phyloP scores from a whole-genome alignment of 2,113 vertebrate species.

The Microcebus jonahi region DNA sequence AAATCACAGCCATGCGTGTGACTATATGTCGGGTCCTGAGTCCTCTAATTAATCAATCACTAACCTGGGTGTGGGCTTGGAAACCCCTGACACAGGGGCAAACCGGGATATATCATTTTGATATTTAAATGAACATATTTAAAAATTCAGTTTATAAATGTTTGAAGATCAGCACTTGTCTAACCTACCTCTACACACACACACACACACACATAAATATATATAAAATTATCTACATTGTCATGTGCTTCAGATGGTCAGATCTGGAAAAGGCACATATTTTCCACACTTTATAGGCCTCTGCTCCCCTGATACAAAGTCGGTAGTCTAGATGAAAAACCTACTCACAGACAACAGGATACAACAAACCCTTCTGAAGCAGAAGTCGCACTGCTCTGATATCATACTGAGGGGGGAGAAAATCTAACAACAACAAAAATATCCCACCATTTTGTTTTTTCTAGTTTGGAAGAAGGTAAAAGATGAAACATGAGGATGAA shows the following conservation, averaged over 20 bases:
- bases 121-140: too few species aligned
- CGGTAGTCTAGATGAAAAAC: neutral
- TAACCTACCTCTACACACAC: neutral
- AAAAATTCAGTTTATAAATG: neutral
- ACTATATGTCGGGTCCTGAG: neutral
- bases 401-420: neutral
- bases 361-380: too few species aligned
- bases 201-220: neutral
- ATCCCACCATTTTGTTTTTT: neutral
- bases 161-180: neutral
- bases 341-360: too few species aligned
- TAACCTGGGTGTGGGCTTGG: neutral
- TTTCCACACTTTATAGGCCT: neutral
- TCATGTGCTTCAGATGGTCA: neutral
- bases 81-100: neutral
- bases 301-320: neutral
- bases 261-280: neutral
- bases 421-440: neutral
- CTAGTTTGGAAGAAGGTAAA: neutral
- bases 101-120: neutral
- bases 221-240: too few species aligned
- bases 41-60: neutral
- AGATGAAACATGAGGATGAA: neutral
- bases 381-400: neutral
- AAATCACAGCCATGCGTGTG: neutral